Base-by-base conservation (phyloP, 2,797 vertebrate genomes). In the Rhinophrynus dorsalis region DNA sequence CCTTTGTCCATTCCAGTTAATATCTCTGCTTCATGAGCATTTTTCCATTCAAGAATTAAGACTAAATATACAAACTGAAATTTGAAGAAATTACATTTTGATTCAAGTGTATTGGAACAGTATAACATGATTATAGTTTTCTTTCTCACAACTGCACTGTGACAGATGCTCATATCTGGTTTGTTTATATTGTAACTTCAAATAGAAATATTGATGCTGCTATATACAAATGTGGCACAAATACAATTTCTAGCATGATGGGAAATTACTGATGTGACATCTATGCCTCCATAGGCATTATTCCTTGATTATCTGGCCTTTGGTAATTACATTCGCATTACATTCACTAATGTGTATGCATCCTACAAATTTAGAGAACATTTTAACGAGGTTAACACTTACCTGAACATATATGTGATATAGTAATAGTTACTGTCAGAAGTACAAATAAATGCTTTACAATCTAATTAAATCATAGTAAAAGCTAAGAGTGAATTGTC, bases 151-250 rank as follows among this genome's bases (percentile, higher is more conserved):
- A 57, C 40, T 48, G 32, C 54, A 40, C 23, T 47, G 37, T 56
- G 59, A 71, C 68, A 71, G 68, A 71, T 56, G 48, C 54, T 71
- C 59, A 71, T 35, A 71, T 71, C 32, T 48, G 15, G 55, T 63
- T 71, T 64, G 51, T 44, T 64, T 63, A 37, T 54, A 30, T 40
- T 63, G 48, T 45, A 38, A 57, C 52, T 56, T 51, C 29, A 38
- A 38, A 71, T 51, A 56, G 55, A 10, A 47, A 37, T 70, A 55
- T 62, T 70, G 67, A 55, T 62, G 58, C 21, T 50, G 47, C 24
- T 55, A 38, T 62, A 56, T 32, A 63, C 17, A 45, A 64, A 63
- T 56, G 51, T 71, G 50, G 68, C 42, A 48, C 37, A 64, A 23
- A 71, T 64, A 63, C 51, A 37, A 38, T 64, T 64, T 64, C 51